A percentile compares a stretch with the other conserved stretches of the same genome.
Conservation (phyloP, 2,888 invertebrate genomes). For the Urechis unicinctus region DNA sequence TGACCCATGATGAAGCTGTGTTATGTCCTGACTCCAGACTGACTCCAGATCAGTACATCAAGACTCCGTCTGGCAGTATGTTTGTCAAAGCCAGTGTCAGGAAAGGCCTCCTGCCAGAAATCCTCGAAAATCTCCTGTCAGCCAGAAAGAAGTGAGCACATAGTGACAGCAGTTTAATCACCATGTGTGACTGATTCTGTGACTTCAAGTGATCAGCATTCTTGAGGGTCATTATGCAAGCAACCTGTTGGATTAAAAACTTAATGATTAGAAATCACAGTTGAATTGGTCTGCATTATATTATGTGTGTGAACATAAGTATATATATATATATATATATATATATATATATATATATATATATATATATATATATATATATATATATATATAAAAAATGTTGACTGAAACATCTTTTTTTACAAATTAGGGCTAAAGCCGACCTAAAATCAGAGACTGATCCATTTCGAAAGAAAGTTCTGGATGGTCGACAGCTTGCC, state of each 20-base stretch:
- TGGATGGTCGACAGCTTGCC: slow-evolving; percentile 94
- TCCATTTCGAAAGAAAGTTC: slow-evolving; percentile 79
- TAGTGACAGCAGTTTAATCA: no score
- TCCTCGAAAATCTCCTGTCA: slow-evolving; percentile 79
- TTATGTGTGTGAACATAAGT: no score
- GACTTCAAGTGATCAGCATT: no score
- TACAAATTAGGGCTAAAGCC: slow-evolving; percentile 65
- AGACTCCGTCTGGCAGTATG: slow-evolving; percentile 82
- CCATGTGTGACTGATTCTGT: no score
- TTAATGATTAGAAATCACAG: no score
- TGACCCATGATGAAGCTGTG: neutral
- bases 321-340: no score
- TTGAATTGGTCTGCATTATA: no score
- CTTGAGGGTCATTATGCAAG: no score
- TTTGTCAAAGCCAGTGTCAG: slow-evolving; percentile 83
- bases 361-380: no score
- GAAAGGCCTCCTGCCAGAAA: slow-evolving; percentile 89
- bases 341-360: no score
- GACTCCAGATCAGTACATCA: slow-evolving; percentile 66
- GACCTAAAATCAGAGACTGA: slow-evolving; percentile 93
- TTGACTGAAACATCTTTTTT: neutral
- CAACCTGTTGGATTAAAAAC: no score
- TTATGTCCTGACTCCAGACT: slow-evolving; percentile 28
- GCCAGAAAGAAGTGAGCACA: slow-evolving; percentile 77
- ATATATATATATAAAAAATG: neutral